Percentiles rank a stretch among this genome's conserved stretches.
phyloP scores from a whole-genome alignment of 2,888 invertebrate species.

The Argyresthia albistria region DNA sequence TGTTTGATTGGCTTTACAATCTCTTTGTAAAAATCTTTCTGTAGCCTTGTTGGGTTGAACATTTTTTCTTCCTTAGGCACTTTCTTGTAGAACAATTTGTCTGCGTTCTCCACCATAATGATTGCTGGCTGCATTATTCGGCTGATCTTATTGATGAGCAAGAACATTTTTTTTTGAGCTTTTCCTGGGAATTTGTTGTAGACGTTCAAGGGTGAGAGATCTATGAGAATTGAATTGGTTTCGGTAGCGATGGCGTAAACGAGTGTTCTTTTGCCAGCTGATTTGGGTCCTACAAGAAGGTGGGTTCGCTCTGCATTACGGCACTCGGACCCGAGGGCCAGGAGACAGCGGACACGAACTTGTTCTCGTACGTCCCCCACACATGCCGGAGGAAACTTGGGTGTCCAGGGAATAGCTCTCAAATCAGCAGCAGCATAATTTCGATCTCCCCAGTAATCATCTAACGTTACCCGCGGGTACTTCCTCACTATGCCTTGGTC shows the following conservation, averaged over 20 bases:
- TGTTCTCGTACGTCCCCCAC: slow-evolving; percentile 75
- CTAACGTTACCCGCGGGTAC: slow-evolving; percentile 71
- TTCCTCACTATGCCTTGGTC: slow-evolving; percentile 78
- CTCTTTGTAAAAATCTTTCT: slow-evolving; percentile 76
- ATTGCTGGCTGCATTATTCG: slow-evolving; percentile 80
- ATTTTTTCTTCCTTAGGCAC: slow-evolving; percentile 75
- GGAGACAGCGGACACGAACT: slow-evolving; percentile 72
- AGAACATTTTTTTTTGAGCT: slow-evolving; percentile 76
- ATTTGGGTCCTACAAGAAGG: slow-evolving; percentile 78
- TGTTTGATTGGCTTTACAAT: slow-evolving; percentile 77
- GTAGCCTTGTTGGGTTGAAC: slow-evolving; percentile 78
- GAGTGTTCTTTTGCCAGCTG: slow-evolving; percentile 80
- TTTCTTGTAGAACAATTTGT: slow-evolving; percentile 79
- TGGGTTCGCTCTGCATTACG: slow-evolving; percentile 68
- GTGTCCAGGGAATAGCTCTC: slow-evolving; percentile 48
- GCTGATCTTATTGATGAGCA: slow-evolving; percentile 77
- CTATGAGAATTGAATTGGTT: slow-evolving; percentile 82
- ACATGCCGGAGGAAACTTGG: slow-evolving; percentile 60
- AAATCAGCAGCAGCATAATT: slow-evolving; percentile 73
- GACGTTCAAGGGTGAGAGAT: slow-evolving; percentile 79
- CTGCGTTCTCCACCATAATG: slow-evolving; percentile 78
- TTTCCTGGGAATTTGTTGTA: slow-evolving; percentile 79
- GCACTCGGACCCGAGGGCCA: slow-evolving; percentile 65
- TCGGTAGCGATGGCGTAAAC: slow-evolving; percentile 83
- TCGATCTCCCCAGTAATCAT: slow-evolving; percentile 80